Percentiles rank a stretch among this genome's conserved stretches.
These are phyloP conservation scores for Euborellia annulipes DNA, from an alignment of 1,140 invertebrate genomes.

Conservation along the genomic window DNA sequence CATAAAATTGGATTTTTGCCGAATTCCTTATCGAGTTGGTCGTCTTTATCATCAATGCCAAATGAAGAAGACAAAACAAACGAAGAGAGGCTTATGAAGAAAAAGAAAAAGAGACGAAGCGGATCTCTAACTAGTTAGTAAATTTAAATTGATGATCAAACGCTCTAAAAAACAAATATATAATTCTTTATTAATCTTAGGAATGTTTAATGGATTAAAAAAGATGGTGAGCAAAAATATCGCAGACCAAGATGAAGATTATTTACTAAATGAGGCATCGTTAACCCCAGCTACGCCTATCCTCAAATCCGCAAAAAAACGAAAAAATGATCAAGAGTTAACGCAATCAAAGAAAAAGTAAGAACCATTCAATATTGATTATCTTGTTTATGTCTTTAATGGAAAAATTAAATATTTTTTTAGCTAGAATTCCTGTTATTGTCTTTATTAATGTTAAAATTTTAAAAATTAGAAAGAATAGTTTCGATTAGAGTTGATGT, in stretches of 20 bases:
- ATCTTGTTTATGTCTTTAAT: too few species aligned
- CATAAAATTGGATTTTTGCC: slow-evolving; percentile 54
- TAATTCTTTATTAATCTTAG: slow-evolving; percentile 27
- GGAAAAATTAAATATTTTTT: too few species aligned
- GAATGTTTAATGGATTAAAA: slow-evolving; percentile 57
- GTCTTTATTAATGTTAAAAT: too few species aligned
- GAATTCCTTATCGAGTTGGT: slow-evolving; percentile 32
- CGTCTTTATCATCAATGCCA: slow-evolving; percentile 21
- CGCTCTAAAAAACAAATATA: not conserved
- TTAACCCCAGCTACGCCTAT: slow-evolving; percentile 27
- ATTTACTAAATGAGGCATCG: slow-evolving; percentile 10
- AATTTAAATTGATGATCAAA: not conserved
- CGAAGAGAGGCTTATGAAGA: slow-evolving; percentile 27
- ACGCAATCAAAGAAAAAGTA: slow-evolving; percentile 34
- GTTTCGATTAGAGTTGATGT: too few species aligned
- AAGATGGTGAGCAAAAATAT: slow-evolving; percentile 46
- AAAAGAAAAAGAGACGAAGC: slow-evolving; percentile 59
- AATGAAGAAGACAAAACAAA: slow-evolving; percentile 22
- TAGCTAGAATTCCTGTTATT: too few species aligned
- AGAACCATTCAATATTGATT: slow-evolving; percentile 17
- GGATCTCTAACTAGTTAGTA: slow-evolving; percentile 62
- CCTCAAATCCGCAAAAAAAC: slow-evolving; percentile 41
- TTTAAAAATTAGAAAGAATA: too few species aligned
- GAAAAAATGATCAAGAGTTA: slow-evolving; percentile 25
- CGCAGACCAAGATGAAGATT: slow-evolving; percentile 19